Evolutionary conservation across 2,113 vertebrate species (phyloP).

Genomic region (Otolemur garnettii): DNA sequence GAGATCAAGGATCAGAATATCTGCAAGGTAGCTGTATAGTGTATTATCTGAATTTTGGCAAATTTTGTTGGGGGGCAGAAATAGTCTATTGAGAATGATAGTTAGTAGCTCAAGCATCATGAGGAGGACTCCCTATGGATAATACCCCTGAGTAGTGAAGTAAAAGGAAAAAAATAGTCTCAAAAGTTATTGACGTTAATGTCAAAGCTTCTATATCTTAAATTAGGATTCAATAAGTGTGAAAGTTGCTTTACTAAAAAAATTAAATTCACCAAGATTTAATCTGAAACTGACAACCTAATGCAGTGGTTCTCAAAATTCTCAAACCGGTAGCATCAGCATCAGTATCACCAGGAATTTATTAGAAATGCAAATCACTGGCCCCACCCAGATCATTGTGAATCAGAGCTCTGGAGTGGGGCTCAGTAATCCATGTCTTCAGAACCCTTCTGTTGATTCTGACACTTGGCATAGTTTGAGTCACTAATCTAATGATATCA

Average conservation of each 20-base stretch:
- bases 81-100: background rate
- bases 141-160: background rate
- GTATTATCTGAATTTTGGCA: background rate
- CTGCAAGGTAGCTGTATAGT: background rate
- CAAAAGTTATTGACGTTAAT: background rate
- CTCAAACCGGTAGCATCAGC: background rate
- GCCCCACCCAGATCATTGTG: background rate
- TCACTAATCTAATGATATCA: background rate
- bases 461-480: background rate
- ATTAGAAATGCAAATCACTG: background rate
- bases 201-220: background rate
- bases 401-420: no score
- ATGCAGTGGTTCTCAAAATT: background rate
- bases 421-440: background rate
- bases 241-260: background rate
- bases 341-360: background rate
- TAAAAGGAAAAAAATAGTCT: background rate
- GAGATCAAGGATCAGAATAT: background rate
- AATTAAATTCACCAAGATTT: background rate
- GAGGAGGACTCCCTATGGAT: background rate
- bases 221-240: constrained; percentile 25
- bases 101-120: background rate
- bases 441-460: background rate
- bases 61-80: background rate
- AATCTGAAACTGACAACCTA: background rate